Evolutionary conservation across 37 sponge, comb jelly and placozoan genomes (phyloP).

Genomic region (Oopsacas minuta): DNA sequence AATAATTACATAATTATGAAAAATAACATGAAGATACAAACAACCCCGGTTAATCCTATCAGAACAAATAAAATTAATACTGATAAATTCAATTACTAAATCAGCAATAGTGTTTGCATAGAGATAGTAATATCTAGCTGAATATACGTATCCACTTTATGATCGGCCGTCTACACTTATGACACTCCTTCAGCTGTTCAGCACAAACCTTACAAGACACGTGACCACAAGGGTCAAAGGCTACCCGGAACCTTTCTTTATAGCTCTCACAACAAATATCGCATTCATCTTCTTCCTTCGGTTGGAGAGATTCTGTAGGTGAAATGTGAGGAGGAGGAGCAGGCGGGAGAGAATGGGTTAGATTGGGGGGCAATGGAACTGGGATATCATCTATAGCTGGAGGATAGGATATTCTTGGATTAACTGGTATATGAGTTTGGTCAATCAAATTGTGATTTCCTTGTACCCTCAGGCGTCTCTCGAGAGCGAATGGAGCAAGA

Average conservation of each 20-base stretch:
- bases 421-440: neutral
- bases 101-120: neutral
- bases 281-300: neutral
- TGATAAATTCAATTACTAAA: neutral
- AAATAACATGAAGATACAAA: too few species aligned
- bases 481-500: neutral
- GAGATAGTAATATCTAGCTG: neutral
- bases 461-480: neutral
- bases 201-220: neutral
- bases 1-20: too few species aligned
- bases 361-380: neutral
- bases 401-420: neutral
- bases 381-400: neutral
- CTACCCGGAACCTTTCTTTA: neutral
- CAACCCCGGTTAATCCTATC: neutral
- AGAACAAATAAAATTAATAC: neutral
- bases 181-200: slow-evolving; percentile 1
- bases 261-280: neutral
- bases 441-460: neutral
- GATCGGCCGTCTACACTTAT: neutral
- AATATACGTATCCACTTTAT: neutral
- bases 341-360: neutral
- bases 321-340: neutral
- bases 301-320: neutral
- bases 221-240: slow-evolving; percentile 17